Conservation (phyloP, 2,888 invertebrate species). For the Venusia cambrica region DNA sequence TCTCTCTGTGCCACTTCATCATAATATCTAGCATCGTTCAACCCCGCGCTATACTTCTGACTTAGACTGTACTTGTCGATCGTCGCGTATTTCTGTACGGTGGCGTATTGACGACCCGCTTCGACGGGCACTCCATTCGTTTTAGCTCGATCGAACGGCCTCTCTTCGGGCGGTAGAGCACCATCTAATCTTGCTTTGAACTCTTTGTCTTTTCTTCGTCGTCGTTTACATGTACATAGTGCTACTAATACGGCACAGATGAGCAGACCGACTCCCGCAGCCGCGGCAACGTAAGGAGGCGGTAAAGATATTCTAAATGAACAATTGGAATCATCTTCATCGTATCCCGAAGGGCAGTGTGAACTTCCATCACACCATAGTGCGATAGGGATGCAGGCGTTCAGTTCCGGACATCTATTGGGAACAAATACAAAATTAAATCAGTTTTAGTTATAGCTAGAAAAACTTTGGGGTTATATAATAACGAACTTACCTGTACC, state of each 20-base stretch:
- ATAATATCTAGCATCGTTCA: constrained; percentile 77
- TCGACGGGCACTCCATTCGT: constrained; percentile 65
- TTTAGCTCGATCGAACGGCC: constrained; percentile 82
- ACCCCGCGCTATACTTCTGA: constrained; percentile 76
- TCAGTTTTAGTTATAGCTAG: constrained; percentile 6
- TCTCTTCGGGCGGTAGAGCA: constrained; percentile 79
- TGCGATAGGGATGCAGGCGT: constrained; percentile 89
- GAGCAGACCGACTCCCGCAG: constrained; percentile 83
- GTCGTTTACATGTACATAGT: constrained; percentile 82
- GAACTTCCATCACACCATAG: constrained; percentile 90
- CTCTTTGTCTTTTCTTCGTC: constrained; percentile 81
- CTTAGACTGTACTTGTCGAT: constrained; percentile 79
- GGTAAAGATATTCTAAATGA: constrained; percentile 85
- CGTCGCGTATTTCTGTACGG: constrained; percentile 77
- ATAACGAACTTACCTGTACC: constrained; percentile 81
- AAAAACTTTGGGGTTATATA: constrained; percentile 10
- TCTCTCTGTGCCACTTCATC: constrained; percentile 76
- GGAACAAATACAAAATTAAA: constrained; percentile 21
- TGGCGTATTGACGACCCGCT: constrained; percentile 68
- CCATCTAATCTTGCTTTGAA: constrained; percentile 82
- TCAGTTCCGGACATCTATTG: constrained; percentile 88
- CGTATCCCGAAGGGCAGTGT: constrained; percentile 91
- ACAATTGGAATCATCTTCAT: constrained; percentile 89
- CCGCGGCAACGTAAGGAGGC: constrained; percentile 83
- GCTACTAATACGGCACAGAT: constrained; percentile 80